Base-by-base conservation (phyloP, 1,140 invertebrate species). In the Acyrthosiphon pisum region DNA sequence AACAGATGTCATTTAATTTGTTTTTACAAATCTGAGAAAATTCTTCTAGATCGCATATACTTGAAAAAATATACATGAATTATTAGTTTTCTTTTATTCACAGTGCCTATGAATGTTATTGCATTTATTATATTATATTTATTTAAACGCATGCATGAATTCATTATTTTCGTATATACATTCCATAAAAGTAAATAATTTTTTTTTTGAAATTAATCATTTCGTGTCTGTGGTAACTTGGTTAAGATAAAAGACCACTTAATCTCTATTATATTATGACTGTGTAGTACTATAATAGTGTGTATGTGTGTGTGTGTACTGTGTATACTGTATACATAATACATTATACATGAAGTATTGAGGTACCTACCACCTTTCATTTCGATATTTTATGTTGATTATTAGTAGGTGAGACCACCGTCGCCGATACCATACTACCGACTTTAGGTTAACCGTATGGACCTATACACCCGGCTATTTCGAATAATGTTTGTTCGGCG, bases 401-500 rank as follows among this genome's bases (percentile, higher is more conserved):
- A 86, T 44, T 50, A 48, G 41, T 30, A 41, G 22, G 22, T 46
- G 46, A 87, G 44, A 87, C 46, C 44, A 48, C 44, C 30, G 48
- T 46, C 4, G 41, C 84, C 6, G 37, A 7, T 30, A 87, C 56
- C 14, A 46, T 48, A 46, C 23, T 46, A 86, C 84, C 2, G 44
- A 41, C 41, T 23, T n/a, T 23, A 14, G 35, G 83, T 41, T 20
- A 20, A 48, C 60, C n/a, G n/a, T 8, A 53, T 37, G 22, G 1
- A 23, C 84, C 44, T 46, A 86, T 50, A 50, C 26, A 48, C 50
- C 23, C 4, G 56, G 11, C 9, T 90, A 90, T 90, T 60, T 44
- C 37, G 56, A 68, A 35, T 37, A 37, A 68, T 93, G 86, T 93
- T 93, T 93, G 41, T 89, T 76, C 50, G 41, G 20, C 60, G 91